Conservation (phyloP, 2,888 invertebrate genomes). For the Hypomecis punctinalis region DNA sequence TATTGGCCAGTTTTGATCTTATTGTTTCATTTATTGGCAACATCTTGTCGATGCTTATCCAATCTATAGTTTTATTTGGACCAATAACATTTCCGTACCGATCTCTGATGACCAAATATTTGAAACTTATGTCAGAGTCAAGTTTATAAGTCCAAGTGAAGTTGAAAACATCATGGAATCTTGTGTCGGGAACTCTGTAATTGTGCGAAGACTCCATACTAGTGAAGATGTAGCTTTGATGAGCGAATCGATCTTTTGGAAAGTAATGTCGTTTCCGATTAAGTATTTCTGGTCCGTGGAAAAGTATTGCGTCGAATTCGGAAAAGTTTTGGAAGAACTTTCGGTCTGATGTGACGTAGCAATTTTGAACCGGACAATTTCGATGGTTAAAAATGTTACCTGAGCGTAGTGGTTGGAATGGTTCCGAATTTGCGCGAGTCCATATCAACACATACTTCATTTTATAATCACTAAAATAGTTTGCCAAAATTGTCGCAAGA, state of each 20-base stretch:
- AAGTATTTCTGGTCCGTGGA: conserved; percentile 58
- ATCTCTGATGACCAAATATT: conserved; percentile 58
- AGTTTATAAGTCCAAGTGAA: conserved; percentile 66
- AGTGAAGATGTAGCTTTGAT: conserved; percentile 63
- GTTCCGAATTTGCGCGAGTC: conserved; percentile 55
- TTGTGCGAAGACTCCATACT: conserved; percentile 61
- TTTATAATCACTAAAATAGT: neutral
- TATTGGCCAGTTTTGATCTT: conserved; percentile 30
- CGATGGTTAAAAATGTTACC: conserved; percentile 57
- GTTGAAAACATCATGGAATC: conserved; percentile 58
- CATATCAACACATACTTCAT: conserved; percentile 45
- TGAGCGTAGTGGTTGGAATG: conserved; percentile 49
- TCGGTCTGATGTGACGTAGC: conserved; percentile 60
- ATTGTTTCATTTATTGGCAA: conserved; percentile 41
- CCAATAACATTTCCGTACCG: conserved; percentile 49
- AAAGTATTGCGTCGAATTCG: conserved; percentile 62
- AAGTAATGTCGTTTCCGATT: conserved; percentile 26
- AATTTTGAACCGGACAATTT: conserved; percentile 61
- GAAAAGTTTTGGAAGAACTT: conserved; percentile 48
- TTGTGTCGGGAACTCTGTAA: conserved; percentile 53
- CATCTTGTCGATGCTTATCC: conserved; percentile 53
- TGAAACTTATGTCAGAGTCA: conserved; percentile 59
- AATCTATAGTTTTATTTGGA: conserved; percentile 52
- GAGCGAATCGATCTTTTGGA: conserved; percentile 51
- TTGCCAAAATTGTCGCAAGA: neutral